phyloP scores from a whole-genome alignment of 1,140 invertebrate genomes.

The Atta colombica region DNA sequence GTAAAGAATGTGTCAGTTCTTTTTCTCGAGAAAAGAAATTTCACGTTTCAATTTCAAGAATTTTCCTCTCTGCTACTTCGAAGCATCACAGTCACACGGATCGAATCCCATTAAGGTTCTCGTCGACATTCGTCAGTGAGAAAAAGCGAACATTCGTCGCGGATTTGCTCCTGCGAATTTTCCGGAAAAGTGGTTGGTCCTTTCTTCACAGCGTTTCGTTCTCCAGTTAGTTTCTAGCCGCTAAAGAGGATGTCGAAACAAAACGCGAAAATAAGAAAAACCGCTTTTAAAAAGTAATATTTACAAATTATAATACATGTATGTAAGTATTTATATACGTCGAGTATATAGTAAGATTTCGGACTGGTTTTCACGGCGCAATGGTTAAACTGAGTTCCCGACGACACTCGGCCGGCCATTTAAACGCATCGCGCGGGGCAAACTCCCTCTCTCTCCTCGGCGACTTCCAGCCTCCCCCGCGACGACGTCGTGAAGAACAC shows the following conservation, averaged over 20 bases:
- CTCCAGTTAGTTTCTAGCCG: neutral
- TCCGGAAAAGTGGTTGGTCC: neutral
- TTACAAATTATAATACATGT: neutral
- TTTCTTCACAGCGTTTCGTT: neutral
- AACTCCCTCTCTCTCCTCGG: conserved; percentile 34
- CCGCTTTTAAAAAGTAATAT: neutral
- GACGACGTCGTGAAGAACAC: conserved; percentile 14
- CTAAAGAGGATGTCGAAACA: neutral
- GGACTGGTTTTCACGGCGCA: conserved; percentile 65
- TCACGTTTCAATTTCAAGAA: conserved; percentile 16
- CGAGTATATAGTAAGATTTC: neutral
- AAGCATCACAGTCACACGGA: conserved; percentile 29
- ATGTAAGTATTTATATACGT: neutral
- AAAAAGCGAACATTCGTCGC: neutral
- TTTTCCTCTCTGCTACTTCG: conserved; percentile 16
- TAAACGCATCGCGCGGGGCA: conserved; percentile 73
- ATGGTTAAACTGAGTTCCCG: conserved; percentile 73
- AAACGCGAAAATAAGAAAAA: conserved; percentile 3
- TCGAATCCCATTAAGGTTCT: neutral
- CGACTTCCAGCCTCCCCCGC: conserved; percentile 56
- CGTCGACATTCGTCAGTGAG: neutral
- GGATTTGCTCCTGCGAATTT: neutral
- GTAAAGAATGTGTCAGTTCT: neutral
- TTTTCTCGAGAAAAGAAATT: neutral
- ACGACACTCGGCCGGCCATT: conserved; percentile 67